Base-by-base conservation (phyloP, 2,113 vertebrate species). In the Corvus cornix region DNA sequence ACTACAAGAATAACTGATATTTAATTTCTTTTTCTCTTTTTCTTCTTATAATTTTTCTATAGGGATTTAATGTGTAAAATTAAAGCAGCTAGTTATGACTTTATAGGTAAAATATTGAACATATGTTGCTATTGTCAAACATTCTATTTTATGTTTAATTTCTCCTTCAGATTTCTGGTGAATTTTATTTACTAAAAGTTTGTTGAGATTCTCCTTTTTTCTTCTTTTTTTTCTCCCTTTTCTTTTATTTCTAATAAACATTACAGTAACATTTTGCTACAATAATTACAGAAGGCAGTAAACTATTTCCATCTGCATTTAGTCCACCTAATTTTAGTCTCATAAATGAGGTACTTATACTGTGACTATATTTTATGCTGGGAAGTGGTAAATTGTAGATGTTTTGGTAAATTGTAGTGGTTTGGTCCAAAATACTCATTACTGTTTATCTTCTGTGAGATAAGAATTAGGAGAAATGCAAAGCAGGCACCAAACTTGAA, bases 191-290 rank as follows among this genome's bases (percentile, higher is more conserved):
- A 51, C 5, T 30, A 18, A 52, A 68, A 48, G 3, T 18, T 52
- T 11, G 2, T 64, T 52, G 11, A 41, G 4, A 7, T 66, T 3
- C 1, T 66, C 3, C 7, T 22, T 46, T 48, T 43, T 7, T 7
- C 10, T 19, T 24, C 9, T 13, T 13, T 11, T 11, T 58, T 48
- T 37, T 1, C 1, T 2, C 13, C 8, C 6, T 31, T 37, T n/a
- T 26, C 3, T 58, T 58, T 60, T 21, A 14, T 73, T 58, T 49
- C 11, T 59, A 44, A 53, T 31, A 59, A 82, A 56, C 2, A 52
- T 30, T 31, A 9, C 10, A 8, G 7, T 20, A 77, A 48, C 2
- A 35, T 44, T 69, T 85, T 83, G 9, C 11, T 31, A 37, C 41
- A 59, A n/a, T 76, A 67, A 35, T 44, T 46, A 52, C 17, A 75